Evolutionary conservation across 2,797 vertebrate genomes (phyloP).

Genomic region (Capromys pilorides): DNA sequence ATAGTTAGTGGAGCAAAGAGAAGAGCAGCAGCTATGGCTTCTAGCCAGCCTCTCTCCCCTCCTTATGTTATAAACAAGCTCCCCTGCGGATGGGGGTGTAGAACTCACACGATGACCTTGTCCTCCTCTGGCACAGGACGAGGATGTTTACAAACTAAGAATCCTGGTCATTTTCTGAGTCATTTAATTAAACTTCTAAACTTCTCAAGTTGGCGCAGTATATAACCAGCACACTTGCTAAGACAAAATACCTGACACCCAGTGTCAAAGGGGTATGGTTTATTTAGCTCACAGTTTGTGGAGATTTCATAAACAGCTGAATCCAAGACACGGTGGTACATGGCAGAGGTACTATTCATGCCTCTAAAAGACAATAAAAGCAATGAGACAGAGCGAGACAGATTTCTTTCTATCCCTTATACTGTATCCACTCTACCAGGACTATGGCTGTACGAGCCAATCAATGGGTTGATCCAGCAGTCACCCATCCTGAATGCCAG

Average conservation of each 20-base stretch:
- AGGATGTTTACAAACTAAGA: too few relatives aligned
- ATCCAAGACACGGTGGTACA: background rate
- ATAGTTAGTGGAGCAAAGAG: too few relatives aligned
- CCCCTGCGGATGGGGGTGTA: too few relatives aligned
- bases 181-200: too few relatives aligned
- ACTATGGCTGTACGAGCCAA: background rate
- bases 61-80: too few relatives aligned
- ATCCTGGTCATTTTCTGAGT: too few relatives aligned
- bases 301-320: background rate
- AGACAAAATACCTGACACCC: background rate
- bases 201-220: too few relatives aligned
- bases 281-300: background rate
- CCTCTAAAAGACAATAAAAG: background rate
- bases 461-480: background rate
- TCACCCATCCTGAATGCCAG: background rate
- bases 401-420: background rate
- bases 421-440: background rate
- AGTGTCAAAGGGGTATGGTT: background rate
- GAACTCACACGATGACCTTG: too few relatives aligned
- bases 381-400: background rate
- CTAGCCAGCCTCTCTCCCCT: too few relatives aligned
- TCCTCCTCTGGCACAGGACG: too few relatives aligned
- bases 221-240: background rate
- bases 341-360: background rate
- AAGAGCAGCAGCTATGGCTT: too few relatives aligned